Evolutionary conservation across 1,140 invertebrate genomes (phyloP), one percentile per base, ranked within the genome.

Genomic region (Oncopeltus fasciatus): DNA sequence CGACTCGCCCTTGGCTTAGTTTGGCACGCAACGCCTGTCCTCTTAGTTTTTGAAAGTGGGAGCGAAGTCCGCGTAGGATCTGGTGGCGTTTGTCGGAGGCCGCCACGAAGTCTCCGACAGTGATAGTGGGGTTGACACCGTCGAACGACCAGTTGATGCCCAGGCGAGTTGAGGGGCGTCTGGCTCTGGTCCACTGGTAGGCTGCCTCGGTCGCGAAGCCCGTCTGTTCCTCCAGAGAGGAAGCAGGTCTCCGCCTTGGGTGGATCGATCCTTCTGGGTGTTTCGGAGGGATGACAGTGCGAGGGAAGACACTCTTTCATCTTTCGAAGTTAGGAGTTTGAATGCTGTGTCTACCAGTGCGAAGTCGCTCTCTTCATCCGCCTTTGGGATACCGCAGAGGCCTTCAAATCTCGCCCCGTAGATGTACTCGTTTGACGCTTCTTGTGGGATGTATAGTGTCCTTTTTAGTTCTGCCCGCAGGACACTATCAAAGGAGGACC

Each of bases 1-100:
- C 27, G 1, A 59, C 66, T 43, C 58, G 62, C 2, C 66, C 65
- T 26, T 67, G 66, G 27, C 47, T 61, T 12, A 60, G 56, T 18
- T 44, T 59, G 4, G 2, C 14, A 2, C 58, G 20, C 3, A 59
- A 20, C 28, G 5, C 29, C 2, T 1, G n/a, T 9, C 2, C 58
- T 18, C 9, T 2, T 1, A 43, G 1, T 4, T 5, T 18, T 24
- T 20, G 58, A 2, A 2, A 21, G 8, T n/a, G 2, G 2, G 3
- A 16, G 14, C 33, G 5, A 16, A 59, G 2, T 21, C 11, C 20
- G 5, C 4, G 3, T 3, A 12, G 38, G 14, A 59, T 8, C 9
- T 27, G 9, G 4, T 21, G 21, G 9, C 53, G 5, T 12, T 57
- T 24, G 26, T 57, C 9, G 20, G 53, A 12, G 9, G 4, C 12